These are phyloP conservation scores for Oncorhynchus mykiss DNA, from an alignment of 2,113 vertebrate genomes.

Conservation along the genomic window DNA sequence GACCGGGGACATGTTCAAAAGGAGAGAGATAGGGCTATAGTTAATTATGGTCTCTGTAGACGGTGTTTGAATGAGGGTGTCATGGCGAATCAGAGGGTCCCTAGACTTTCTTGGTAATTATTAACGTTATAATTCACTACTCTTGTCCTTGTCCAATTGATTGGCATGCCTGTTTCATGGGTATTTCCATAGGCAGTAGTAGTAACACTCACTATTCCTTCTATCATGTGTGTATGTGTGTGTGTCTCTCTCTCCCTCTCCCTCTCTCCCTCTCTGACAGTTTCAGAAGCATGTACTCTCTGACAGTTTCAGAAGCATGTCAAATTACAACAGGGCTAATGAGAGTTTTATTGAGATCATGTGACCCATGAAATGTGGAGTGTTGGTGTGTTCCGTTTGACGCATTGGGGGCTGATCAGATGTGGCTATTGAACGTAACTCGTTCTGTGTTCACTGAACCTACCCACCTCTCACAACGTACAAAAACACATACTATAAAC, in stretches of 20 bases:
- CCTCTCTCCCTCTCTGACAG: constrained; percentile 9
- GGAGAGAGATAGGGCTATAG: constrained; percentile 12
- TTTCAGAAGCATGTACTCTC: constrained; percentile 33
- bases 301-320: constrained; percentile 34
- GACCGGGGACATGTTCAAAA: background rate
- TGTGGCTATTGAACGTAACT: background rate
- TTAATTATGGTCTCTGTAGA: constrained; percentile 53
- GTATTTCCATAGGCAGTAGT: constrained; percentile 36
- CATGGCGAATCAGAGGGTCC: constrained; percentile 59
- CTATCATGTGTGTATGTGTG: background rate
- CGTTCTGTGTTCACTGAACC: background rate
- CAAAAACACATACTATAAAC: background rate
- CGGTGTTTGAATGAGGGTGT: constrained; percentile 50
- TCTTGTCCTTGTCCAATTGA: constrained; percentile 65
- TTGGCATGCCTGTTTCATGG: constrained; percentile 66
- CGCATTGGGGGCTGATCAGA: background rate
- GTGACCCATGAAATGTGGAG: constrained; percentile 35
- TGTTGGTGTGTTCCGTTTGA: constrained; percentile 3
- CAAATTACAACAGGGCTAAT: constrained; percentile 54
- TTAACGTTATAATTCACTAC: constrained; percentile 63
- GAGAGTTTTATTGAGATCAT: constrained; percentile 39
- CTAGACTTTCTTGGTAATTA: constrained; percentile 61
- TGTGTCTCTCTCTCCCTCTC: background rate
- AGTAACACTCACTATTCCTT: background rate
- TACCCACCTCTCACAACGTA: too few relatives aligned